Evolutionary conservation across 1,140 invertebrate genomes (phyloP).

Genomic region (Zaprionus vittiger): DNA sequence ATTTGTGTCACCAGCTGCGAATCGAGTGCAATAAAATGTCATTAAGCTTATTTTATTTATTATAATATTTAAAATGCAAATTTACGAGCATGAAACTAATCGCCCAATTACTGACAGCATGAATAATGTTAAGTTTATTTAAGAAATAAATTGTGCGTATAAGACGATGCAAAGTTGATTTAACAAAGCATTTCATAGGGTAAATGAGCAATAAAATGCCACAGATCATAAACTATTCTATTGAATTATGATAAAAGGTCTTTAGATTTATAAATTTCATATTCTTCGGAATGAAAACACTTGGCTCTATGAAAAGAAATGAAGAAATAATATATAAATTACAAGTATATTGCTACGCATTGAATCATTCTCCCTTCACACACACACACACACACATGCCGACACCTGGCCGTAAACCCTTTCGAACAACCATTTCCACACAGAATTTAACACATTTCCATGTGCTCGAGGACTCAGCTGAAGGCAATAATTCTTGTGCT

Average conservation of each 20-base stretch:
- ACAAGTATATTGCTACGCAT: constrained; percentile 5
- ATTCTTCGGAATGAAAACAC: neutral
- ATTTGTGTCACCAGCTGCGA: constrained; percentile 23
- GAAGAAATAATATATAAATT: neutral
- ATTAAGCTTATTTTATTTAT: constrained; percentile 30
- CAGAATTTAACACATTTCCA: constrained; percentile 56
- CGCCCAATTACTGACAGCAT: constrained; percentile 1
- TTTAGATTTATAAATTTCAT: constrained; percentile 11
- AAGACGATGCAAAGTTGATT: neutral
- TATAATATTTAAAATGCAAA: constrained; percentile 14
- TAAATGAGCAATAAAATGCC: constrained; percentile 5
- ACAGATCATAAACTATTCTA: neutral
- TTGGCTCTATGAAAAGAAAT: constrained; percentile 10
- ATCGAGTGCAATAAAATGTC: constrained; percentile 4
- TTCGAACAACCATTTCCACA: constrained; percentile 52
- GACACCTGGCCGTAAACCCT: neutral
- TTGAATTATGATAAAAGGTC: neutral
- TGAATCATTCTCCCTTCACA: constrained; percentile 20
- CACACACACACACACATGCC: neutral
- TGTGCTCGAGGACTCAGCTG: constrained; percentile 33
- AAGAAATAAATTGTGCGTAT: neutral
- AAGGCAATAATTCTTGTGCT: constrained; percentile 50
- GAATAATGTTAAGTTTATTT: constrained; percentile 7
- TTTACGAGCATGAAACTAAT: neutral
- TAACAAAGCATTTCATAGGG: neutral